Evolutionary conservation across 2,113 vertebrate species (phyloP), one percentile per base, ranked within the genome.

Genomic region (Aptenodytes patagonicus): DNA sequence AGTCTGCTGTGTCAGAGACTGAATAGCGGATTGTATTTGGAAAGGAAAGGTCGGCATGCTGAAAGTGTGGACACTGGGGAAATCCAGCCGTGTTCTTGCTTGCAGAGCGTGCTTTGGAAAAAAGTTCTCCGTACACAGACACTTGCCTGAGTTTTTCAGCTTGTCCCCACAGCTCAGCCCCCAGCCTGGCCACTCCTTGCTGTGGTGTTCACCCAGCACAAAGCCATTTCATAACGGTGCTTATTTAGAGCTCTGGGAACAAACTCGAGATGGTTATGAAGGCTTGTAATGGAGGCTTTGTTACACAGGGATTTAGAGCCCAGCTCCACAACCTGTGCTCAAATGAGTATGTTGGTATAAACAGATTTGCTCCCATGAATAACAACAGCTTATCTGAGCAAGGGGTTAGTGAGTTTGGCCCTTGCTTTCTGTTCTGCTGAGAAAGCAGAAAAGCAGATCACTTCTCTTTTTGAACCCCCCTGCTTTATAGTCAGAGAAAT

Each of bases 351-450:
- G 68, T 75, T 85, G 75, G 34, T 72, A 68, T 82, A 72, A 80
- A 93, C 55, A 90, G 80, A 81, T 94, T 92, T 94, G 51, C 58
- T 96, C 34, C 86, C 29, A 4, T 66, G 78, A 93, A 77, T 93
- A 83, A 68, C 13, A 89, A 28, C 54, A 77, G 71, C 68, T 97
- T 95, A 62, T 55, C 42, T 78, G 87, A 94, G 73, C 34, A n/a
- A 80, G 32, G 42, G 26, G 21, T 85, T 87, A 57, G 58, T 15
- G 76, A 85, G 68, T 58, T 86, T 72, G 62, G 64, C 40, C 25
- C 36, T 69, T 68, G 25, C 32, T 83, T 77, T 87, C 42, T 2
- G 0, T 92, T 65, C 64, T 91, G 57, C 65, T 91, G 47, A 57
- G 64, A 92, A 94, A 80, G 65, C 54, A 81, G 80, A 60, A 92